Conservation (phyloP, 37 sponge, comb jelly and placozoan genomes). For the Diacarnus erythraeanus region DNA sequence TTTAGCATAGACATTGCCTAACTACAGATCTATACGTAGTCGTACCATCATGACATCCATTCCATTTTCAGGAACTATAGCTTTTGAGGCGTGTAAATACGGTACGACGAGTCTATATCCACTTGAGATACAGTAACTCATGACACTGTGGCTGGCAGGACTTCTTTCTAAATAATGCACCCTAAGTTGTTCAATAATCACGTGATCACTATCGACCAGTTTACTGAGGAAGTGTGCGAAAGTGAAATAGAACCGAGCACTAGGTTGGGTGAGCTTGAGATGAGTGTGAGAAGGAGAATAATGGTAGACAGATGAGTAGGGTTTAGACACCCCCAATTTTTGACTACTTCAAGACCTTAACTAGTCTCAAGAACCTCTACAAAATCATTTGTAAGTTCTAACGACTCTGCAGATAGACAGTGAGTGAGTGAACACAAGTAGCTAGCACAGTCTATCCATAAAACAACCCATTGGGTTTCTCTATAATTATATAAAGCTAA, state of each 20-base stretch:
- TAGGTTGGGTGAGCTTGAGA: not conserved
- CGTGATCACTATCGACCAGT: not conserved
- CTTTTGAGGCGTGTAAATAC: constrained; percentile 16
- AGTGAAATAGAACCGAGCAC: too few relatives aligned
- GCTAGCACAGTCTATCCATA: too few relatives aligned
- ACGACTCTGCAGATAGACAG: too few relatives aligned
- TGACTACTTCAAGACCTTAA: not conserved
- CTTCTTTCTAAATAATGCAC: constrained; percentile 12
- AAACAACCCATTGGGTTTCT: too few relatives aligned
- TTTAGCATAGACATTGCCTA: not conserved
- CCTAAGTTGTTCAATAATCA: not conserved
- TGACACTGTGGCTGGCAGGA: not conserved
- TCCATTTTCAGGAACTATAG: constrained; percentile 25
- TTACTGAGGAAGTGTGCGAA: too few relatives aligned
- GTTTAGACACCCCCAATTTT: not conserved
- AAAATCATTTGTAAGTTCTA: too few relatives aligned
- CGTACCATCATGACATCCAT: constrained; percentile 21
- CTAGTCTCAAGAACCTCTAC: not conserved
- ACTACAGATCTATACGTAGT: not conserved
- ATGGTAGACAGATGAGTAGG: not conserved
- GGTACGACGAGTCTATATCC: constrained; percentile 56
- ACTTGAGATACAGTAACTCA: constrained; percentile 28
- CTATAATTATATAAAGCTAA: too few relatives aligned
- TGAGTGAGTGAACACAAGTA: too few relatives aligned
- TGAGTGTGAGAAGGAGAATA: not conserved